Percentiles rank a stretch among this genome's conserved stretches.
These are phyloP conservation scores for Ailuropoda melanoleuca DNA, from an alignment of 2,113 vertebrate genomes.

Conservation along the genomic window DNA sequence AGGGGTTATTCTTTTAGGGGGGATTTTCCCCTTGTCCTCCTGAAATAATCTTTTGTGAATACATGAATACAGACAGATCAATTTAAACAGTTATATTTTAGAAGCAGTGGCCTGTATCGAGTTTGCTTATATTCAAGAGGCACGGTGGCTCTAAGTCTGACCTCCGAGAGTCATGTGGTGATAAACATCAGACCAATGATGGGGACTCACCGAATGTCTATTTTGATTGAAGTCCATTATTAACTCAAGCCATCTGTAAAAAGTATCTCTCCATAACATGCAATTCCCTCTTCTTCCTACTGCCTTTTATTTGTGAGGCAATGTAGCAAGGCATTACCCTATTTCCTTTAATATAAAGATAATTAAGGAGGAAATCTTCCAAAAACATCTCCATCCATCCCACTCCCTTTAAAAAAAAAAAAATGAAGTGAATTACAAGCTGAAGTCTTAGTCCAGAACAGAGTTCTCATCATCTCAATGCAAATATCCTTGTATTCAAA, in stretches of 20 bases:
- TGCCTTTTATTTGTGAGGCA: slow-evolving; percentile 44
- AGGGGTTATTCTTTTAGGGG: slow-evolving; percentile 60
- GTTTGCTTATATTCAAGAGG: not conserved
- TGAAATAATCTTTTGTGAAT: slow-evolving; percentile 64
- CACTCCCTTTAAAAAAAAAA: slow-evolving; percentile 43
- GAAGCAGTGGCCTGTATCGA: not conserved
- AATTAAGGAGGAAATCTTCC: slow-evolving; percentile 52
- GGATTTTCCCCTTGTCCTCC: slow-evolving; percentile 48
- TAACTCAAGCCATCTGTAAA: slow-evolving; percentile 59
- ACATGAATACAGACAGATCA: slow-evolving; percentile 45
- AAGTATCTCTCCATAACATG: slow-evolving; percentile 38
- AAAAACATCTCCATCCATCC: slow-evolving; percentile 58
- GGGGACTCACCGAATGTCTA: not conserved
- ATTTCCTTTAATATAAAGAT: slow-evolving; percentile 46
- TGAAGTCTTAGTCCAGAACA: slow-evolving; percentile 32
- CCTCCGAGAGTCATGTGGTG: not conserved
- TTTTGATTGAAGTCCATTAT: slow-evolving; percentile 56
- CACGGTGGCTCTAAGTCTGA: not conserved
- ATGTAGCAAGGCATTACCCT: not conserved
- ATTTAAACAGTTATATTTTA: slow-evolving; percentile 35
- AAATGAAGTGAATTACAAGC: slow-evolving; percentile 28
- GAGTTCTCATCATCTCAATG: slow-evolving; percentile 34
- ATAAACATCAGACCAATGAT: slow-evolving; percentile 10
- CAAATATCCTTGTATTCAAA: slow-evolving; percentile 53
- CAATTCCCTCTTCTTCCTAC: slow-evolving; percentile 34